Conservation (phyloP, 2,888 invertebrate species). For the Pediacus dermestoides region DNA sequence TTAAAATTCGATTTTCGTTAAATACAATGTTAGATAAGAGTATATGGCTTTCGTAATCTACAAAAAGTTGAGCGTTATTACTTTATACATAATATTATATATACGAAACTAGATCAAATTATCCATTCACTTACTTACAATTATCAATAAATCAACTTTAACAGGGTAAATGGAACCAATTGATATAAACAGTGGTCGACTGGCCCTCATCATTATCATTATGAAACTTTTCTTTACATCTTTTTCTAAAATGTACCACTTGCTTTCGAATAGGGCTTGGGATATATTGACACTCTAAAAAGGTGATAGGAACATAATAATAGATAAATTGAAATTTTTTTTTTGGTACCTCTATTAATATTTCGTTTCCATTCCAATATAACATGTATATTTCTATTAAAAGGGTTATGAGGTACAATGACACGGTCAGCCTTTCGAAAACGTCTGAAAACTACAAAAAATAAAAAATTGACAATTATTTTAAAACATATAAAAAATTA, state of each 20-base stretch:
- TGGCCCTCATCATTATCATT: conserved; percentile 4
- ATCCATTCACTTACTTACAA: no score
- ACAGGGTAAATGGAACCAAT: conserved; percentile 4
- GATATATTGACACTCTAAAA: conserved; percentile 7
- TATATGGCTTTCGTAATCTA: conserved; percentile 6
- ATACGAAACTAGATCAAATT: no score
- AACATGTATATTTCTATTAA: conserved; percentile 7
- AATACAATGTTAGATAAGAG: conserved; percentile 7
- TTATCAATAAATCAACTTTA: conserved; percentile 3
- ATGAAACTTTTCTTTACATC: conserved; percentile 4
- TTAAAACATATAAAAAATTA: no score
- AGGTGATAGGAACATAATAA: not conserved
- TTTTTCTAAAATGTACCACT: conserved; percentile 4
- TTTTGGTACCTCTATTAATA: conserved; percentile 6
- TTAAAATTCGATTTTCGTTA: conserved; percentile 5
- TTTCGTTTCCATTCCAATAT: conserved; percentile 7
- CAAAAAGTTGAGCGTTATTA: not conserved
- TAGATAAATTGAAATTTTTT: no score
- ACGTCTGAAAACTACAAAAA: no score
- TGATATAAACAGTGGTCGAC: conserved; percentile 4
- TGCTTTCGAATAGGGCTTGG: conserved; percentile 6
- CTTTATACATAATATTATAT: no score
- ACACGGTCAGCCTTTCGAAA: no score
- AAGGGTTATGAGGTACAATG: no score
- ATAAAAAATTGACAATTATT: no score